Base-by-base conservation (phyloP, 2,797 vertebrate genomes). In the Mormyrops attenuatus region DNA sequence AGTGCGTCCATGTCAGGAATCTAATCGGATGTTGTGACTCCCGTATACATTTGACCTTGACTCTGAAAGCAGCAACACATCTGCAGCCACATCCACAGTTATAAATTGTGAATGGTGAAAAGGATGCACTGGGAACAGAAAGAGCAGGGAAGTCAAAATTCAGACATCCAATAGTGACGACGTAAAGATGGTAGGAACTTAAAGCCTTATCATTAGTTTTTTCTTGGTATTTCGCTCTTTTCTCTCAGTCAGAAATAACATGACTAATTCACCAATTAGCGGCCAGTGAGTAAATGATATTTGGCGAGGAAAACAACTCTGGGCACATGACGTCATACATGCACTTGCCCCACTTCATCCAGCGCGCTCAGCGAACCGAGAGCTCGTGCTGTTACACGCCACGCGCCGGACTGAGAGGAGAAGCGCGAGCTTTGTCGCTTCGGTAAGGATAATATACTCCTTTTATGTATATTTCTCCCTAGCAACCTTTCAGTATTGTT, bases 241-340 rank as follows among this genome's bases (percentile, higher is more conserved):
- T 82, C 38, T 82, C 30, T 44, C 8, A 44, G 38, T 9, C 73
- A 47, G 41, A 82, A 82, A n/a, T 82, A 47, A 47, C 38, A 82
- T 82, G 41, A 82, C 20, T 47, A 82, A 7, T 82, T 82, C 77
- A 47, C 38, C 80, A 84, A n/a, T 49, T 84, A 84, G 17, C 20
- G 17, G 38, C 15, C 77, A 84, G n/a, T 22, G 5, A 26, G 82
- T 26, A 52, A 85, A 52, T 85, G 20, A 26, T 85, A 85, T 17
- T 4, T 30, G 13, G 69, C 30, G 69, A 34, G 34, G 44, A 85
- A 85, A 85, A 85, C 49, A 60, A 87, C 44, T 47, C 49, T 9
- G 22, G 49, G 34, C 34, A 34, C 20, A 22, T 89, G 89, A 89
- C 89, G 89, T 89, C 85, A 89, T 63, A 47, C 50, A 41, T 44